phyloP scores from a whole-genome alignment of 2,113 vertebrate genomes.

The Bothrops jararaca region DNA sequence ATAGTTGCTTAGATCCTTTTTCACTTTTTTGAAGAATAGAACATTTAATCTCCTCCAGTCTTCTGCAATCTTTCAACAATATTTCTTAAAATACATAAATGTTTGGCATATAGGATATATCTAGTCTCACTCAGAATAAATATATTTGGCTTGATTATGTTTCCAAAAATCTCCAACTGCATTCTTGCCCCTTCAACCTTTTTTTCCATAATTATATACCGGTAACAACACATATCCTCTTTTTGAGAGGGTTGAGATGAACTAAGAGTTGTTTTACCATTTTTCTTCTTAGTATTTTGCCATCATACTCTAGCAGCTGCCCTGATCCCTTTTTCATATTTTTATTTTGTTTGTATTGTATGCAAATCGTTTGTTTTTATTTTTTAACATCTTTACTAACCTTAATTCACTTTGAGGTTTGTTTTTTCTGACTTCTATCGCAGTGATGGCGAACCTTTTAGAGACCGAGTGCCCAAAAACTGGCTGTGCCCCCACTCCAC shows the following conservation, averaged over 20 bases:
- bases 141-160: not conserved
- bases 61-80: not conserved
- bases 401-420: not conserved
- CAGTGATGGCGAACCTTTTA: too few relatives aligned
- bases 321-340: not conserved
- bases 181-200: not conserved
- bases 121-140: not conserved
- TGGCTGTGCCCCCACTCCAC: too few relatives aligned
- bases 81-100: not conserved
- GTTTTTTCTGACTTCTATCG: not conserved
- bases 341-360: not conserved
- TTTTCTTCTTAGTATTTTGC: not conserved
- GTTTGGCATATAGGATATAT: not conserved
- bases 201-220: not conserved
- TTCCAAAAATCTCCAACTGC: not conserved
- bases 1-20: not conserved
- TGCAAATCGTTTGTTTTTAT: not conserved
- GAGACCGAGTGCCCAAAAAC: too few relatives aligned
- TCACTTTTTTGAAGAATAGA: not conserved
- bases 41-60: not conserved
- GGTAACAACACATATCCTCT: not conserved
- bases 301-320: not conserved
- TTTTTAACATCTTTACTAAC: not conserved
- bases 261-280: not conserved
- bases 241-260: not conserved